Conservation (phyloP, 2,888 invertebrate species). For the Scaptomyza parva region DNA sequence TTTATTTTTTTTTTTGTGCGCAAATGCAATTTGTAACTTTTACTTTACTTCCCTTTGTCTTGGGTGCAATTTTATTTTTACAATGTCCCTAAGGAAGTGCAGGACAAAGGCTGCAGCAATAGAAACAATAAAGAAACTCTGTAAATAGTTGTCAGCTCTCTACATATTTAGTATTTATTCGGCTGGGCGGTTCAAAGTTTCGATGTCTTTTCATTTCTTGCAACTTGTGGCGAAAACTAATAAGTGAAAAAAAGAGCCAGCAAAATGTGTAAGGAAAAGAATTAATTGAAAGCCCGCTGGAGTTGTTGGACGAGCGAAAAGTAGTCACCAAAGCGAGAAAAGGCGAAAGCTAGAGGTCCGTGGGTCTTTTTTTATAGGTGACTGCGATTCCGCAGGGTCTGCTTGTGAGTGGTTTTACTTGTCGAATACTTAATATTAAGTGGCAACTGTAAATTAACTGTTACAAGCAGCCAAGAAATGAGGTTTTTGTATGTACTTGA, state of each 20-base stretch:
- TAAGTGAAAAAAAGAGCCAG: conserved; percentile 13
- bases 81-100: conserved; percentile 49
- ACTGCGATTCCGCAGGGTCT: conserved; percentile 28
- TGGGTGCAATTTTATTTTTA: conserved; percentile 41
- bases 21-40: conserved; percentile 74
- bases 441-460: conserved; percentile 10
- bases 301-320: conserved; percentile 18
- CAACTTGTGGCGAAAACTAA: conserved; percentile 4
- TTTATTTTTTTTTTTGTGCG: conserved; percentile 24
- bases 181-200: conserved; percentile 21
- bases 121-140: conserved; percentile 42
- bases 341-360: conserved; percentile 19
- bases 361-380: conserved; percentile 9
- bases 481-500: neutral
- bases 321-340: conserved; percentile 34
- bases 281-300: conserved; percentile 44
- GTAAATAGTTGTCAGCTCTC: conserved; percentile 49
- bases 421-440: conserved; percentile 40
- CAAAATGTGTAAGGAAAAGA: conserved; percentile 20
- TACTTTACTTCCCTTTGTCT: conserved; percentile 53
- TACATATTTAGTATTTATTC: conserved; percentile 50
- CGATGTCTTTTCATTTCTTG: conserved; percentile 18
- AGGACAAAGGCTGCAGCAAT: conserved; percentile 36
- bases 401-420: conserved; percentile 35
- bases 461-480: conserved; percentile 10